These are phyloP conservation scores for Rousettus madagascariensis DNA, from an alignment of 2,797 vertebrate species.

Conservation along the genomic window DNA sequence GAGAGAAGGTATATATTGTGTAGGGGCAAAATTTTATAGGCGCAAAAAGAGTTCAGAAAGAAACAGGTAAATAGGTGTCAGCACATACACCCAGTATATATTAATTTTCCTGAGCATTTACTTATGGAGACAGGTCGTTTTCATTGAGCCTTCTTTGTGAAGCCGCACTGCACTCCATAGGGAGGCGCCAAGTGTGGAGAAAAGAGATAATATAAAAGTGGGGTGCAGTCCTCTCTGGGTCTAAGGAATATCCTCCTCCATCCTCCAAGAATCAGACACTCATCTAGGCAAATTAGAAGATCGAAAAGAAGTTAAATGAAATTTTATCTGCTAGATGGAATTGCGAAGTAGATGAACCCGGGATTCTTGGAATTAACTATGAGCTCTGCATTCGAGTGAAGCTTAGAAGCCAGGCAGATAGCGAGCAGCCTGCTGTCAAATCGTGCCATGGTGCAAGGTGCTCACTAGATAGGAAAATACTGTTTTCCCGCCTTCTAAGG, in stretches of 20 bases:
- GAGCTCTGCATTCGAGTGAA: not conserved
- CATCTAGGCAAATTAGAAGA: not conserved
- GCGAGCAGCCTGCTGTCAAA: not conserved
- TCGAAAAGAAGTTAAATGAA: constrained; percentile 15
- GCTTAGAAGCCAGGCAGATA: not conserved
- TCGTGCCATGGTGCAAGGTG: not conserved
- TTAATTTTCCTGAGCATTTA: not conserved
- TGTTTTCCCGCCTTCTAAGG: not conserved
- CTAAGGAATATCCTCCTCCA: not conserved
- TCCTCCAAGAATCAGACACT: not conserved
- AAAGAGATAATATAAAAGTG: not conserved
- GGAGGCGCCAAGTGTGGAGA: not conserved
- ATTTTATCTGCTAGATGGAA: not conserved
- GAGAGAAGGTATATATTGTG: not conserved
- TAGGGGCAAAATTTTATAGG: not conserved
- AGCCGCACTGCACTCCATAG: not conserved
- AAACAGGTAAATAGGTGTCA: not conserved
- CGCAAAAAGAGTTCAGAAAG: constrained; percentile 6
- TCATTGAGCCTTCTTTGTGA: not conserved
- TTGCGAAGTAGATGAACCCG: not conserved
- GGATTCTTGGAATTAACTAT: not conserved
- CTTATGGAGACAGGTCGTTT: not conserved
- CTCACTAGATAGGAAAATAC: not conserved
- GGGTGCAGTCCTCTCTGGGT: not conserved
- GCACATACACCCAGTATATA: not conserved